Evolutionary conservation across 2,888 invertebrate genomes (phyloP).

Genomic region (Mystacides longicornis): DNA sequence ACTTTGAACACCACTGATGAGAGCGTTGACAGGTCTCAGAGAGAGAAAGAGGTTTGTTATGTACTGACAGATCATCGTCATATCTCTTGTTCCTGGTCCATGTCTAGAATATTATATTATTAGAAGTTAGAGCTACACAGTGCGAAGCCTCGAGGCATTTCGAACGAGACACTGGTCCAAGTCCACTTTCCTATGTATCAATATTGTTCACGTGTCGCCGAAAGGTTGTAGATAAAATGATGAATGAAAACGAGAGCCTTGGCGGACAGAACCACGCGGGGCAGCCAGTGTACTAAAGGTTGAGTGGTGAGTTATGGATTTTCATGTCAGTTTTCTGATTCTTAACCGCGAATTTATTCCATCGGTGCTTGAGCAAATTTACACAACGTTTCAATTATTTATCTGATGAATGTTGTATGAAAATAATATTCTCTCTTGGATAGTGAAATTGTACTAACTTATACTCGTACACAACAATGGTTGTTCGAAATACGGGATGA

Average conservation of each 20-base stretch:
- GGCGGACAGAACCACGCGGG: background rate
- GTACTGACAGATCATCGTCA: background rate
- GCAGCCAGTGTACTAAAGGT: background rate
- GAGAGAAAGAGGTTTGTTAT: background rate
- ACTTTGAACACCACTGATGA: background rate
- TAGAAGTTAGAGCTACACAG: background rate
- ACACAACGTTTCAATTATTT: background rate
- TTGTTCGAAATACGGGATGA: too few species aligned
- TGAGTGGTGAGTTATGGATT: background rate
- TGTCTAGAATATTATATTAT: background rate
- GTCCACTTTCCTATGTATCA: slow-evolving; percentile 2
- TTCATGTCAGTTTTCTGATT: background rate
- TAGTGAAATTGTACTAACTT: too few species aligned
- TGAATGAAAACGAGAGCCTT: slow-evolving; percentile 2
- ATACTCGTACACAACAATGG: too few species aligned
- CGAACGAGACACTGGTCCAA: background rate
- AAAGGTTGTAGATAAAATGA: background rate
- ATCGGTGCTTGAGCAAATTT: background rate
- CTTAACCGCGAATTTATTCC: too few species aligned
- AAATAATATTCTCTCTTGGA: too few species aligned
- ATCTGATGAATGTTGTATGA: too few species aligned
- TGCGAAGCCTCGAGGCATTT: background rate
- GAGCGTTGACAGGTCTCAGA: background rate
- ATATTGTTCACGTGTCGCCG: slow-evolving; percentile 1
- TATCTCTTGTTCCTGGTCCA: slow-evolving; percentile 1